Percentiles rank a stretch among this genome's conserved stretches.
phyloP scores from a whole-genome alignment of 2,113 vertebrate genomes.

The Anthoscopus minutus region DNA sequence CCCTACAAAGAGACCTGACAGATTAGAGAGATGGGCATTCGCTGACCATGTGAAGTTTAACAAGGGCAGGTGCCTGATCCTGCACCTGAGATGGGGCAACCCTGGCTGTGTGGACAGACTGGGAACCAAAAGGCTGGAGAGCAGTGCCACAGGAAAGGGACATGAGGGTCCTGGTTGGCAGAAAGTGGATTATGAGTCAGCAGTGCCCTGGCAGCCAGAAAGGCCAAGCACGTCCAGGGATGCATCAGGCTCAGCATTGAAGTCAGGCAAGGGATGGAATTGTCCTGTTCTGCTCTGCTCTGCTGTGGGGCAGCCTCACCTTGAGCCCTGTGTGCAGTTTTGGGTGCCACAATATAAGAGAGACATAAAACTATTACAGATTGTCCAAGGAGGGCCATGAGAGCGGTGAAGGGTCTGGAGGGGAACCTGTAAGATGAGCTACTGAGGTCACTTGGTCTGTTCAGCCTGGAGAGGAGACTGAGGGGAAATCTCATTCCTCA shows the following conservation, averaged over 20 bases:
- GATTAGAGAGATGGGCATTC: background rate
- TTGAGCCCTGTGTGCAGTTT: accelerated
- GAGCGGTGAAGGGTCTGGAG: background rate
- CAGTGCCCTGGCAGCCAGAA: background rate
- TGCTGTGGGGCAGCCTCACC: background rate
- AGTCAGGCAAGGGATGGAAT: background rate
- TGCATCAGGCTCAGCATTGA: background rate
- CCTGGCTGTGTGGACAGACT: background rate
- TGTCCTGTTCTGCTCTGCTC: background rate
- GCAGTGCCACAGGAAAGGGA: background rate
- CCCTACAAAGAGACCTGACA: background rate
- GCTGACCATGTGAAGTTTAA: background rate
- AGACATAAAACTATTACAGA: background rate
- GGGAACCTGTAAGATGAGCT: accelerated
- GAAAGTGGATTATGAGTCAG: background rate
- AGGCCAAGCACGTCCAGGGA: accelerated
- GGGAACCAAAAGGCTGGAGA: background rate
- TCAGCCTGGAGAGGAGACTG: background rate
- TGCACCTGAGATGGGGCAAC: background rate
- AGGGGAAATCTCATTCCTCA: background rate
- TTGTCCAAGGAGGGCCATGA: too few relatives aligned
- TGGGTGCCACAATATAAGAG: background rate
- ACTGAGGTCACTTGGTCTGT: background rate
- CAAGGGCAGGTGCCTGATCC: accelerated
- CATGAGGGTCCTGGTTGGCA: background rate